Base-by-base conservation (phyloP, 2,797 vertebrate species). In the Momotus momota region DNA sequence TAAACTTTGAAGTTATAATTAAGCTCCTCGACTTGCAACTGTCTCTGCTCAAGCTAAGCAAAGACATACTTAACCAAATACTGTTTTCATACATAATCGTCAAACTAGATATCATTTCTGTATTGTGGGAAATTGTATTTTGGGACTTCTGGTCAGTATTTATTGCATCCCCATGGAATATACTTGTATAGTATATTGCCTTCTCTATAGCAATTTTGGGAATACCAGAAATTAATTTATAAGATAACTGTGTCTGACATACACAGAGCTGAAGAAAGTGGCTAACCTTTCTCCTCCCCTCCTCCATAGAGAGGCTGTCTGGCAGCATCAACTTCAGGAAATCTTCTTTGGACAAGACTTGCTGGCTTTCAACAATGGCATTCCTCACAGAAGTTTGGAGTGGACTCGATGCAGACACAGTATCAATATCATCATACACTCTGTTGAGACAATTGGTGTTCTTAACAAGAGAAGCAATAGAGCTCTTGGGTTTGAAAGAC, bases 261-360 rank as follows among this genome's bases (percentile, higher is more conserved):
- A 80, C 49, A 62, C 0, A 73, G 23, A 91, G 35, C 4, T 12
- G 38, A 83, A 90, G 31, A 83, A 84, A 85, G 58, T 14, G 45
- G 38, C 98, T 98, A 95, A 99, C 99, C 99, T 99, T 99, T 86
- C 98, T 98, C 96, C 97, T 98, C 67, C 98, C 97, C 69, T 99
- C 98, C 55, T 99, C 98, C 87, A 98, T 97, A 14, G 98, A 97
- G 38, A 98, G 98, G 96, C 98, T 99, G 93, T 98, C 98, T 6
- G 98, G 98, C 92, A 99, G 95, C 98, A 99, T 99, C 98, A 99
- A 60, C 96, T 99, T 99, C 94, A 99, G 96, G 94, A 99, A 99
- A 84, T 99, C 99, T 93, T 99, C 99, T 97, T 99, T 99, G 33
- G 99, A 98, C 89, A 99, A 97, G 49, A 98, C 97, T 82, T 98